These are phyloP conservation scores for Ariopsis seemanni DNA, from an alignment of 2,113 vertebrate genomes.

Conservation along the genomic window DNA sequence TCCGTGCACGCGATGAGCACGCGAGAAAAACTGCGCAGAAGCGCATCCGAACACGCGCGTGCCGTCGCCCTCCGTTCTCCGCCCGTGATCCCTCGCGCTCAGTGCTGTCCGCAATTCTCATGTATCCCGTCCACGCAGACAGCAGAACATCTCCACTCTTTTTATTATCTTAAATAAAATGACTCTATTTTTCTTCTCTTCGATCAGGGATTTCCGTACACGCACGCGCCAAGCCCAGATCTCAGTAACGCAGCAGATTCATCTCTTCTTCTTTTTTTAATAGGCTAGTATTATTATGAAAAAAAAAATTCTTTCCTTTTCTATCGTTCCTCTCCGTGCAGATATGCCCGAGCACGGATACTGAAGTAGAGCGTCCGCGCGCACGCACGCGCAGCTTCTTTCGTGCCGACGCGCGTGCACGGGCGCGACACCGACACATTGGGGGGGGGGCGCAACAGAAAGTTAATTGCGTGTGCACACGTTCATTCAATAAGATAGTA, in stretches of 20 bases:
- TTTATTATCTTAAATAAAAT: too few species aligned
- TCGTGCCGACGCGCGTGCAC: conserved; percentile 8
- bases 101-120: not conserved
- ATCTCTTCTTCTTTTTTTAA: not conserved
- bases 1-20: conserved; percentile 4
- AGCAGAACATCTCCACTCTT: not conserved
- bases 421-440: not conserved
- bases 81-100: not conserved
- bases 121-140: not conserved
- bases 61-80: conserved; percentile 18
- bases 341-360: conserved; percentile 5
- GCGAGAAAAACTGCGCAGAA: conserved; percentile 7
- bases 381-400: not conserved
- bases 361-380: not conserved
- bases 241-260: not conserved
- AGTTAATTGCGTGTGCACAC: conserved; percentile 17
- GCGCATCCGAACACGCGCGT: conserved; percentile 6
- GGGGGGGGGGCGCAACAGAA: not conserved
- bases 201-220: not conserved
- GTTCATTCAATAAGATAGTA: too few species aligned
- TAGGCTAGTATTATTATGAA: not conserved
- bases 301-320: not conserved
- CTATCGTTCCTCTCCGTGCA: not conserved
- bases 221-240: not conserved
- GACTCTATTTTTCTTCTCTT: not conserved